These are phyloP conservation scores for Sarotherodon lohbergeri DNA, from an alignment of 2,113 vertebrate species.

Conservation along the genomic window DNA sequence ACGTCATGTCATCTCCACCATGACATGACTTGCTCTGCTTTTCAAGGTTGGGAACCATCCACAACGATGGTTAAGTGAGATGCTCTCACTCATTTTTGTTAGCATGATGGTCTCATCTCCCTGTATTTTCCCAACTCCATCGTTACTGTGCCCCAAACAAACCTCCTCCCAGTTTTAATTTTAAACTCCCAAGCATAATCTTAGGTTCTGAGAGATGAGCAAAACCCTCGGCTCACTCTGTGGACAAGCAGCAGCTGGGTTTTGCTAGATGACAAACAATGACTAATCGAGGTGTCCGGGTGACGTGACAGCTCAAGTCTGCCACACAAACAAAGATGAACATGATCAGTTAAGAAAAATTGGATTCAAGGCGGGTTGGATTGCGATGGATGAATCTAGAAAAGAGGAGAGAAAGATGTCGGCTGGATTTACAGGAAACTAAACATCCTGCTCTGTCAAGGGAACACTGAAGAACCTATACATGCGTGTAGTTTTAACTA, in stretches of 20 bases:
- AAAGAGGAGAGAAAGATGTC: background rate
- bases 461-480: background rate
- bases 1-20: background rate
- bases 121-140: background rate
- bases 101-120: background rate
- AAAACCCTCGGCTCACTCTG: background rate
- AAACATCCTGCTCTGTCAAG: background rate
- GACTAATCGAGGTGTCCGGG: constrained; percentile 10
- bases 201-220: constrained; percentile 2
- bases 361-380: background rate
- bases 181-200: background rate
- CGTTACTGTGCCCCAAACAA: background rate
- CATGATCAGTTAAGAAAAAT: background rate
- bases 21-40: constrained; percentile 1
- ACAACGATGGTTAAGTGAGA: background rate
- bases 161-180: background rate
- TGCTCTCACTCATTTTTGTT: background rate
- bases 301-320: constrained; percentile 20
- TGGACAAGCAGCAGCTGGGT: constrained; percentile 1
- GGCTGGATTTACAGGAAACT: background rate
- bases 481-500: background rate
- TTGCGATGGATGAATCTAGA: background rate
- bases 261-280: constrained; percentile 21
- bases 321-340: constrained; percentile 24
- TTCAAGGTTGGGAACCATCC: constrained; percentile 22